Evolutionary conservation across 2,113 vertebrate genomes (phyloP).

Genomic region (Lophura nycthemera): DNA sequence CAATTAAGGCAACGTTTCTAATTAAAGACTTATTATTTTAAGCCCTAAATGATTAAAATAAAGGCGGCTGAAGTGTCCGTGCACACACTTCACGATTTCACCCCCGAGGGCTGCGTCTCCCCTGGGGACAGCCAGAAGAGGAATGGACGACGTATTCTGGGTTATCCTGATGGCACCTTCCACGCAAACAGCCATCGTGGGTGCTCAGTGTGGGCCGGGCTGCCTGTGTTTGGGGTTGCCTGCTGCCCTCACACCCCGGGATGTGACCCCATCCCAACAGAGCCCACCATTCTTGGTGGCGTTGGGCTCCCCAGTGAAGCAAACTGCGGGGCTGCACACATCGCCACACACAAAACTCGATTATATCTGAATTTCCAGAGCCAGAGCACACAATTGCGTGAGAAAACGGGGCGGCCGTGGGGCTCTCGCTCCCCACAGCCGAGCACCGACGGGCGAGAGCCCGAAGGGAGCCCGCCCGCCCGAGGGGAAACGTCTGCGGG

Average conservation of each 20-base stretch:
- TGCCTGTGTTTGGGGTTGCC: not conserved
- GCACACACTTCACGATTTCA: not conserved
- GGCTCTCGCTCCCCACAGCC: not conserved
- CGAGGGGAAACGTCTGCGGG: not conserved
- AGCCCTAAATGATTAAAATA: constrained; percentile 67
- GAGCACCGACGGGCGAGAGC: not conserved
- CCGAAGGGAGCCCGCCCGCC: not conserved
- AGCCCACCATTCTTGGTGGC: not conserved
- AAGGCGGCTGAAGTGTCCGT: constrained; percentile 39
- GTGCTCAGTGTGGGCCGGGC: not conserved
- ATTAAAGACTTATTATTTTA: constrained; percentile 72
- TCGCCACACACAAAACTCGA: not conserved
- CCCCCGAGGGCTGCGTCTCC: not conserved
- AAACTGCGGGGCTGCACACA: not conserved
- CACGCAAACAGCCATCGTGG: not conserved
- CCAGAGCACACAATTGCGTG: too few species aligned
- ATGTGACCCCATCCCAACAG: not conserved
- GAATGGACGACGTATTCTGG: not conserved
- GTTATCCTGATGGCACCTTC: not conserved
- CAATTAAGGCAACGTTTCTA: constrained; percentile 63
- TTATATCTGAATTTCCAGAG: not conserved
- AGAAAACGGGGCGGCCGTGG: not conserved
- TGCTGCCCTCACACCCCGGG: too few species aligned
- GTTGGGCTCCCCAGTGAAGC: too few species aligned
- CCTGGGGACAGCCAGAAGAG: not conserved